Percentiles rank a stretch among this genome's conserved stretches.
Conservation (phyloP, 2,113 vertebrate species). For the Dasyurus viverrinus region DNA sequence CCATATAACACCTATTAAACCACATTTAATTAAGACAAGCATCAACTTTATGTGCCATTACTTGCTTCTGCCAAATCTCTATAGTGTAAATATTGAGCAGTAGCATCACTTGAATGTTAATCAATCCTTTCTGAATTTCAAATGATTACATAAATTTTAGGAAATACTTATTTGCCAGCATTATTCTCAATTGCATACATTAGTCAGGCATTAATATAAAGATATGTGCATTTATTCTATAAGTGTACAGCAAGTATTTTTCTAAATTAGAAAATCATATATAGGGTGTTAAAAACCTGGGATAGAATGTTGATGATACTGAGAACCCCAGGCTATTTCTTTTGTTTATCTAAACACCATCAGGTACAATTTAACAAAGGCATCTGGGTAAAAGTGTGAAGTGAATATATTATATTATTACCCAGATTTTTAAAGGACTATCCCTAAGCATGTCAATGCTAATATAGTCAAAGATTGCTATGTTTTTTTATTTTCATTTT, state of each 20-base stretch:
- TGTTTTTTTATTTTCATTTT: too few relatives aligned
- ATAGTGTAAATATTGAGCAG: constrained; percentile 89
- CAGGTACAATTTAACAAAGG: neutral
- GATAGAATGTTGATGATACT: neutral
- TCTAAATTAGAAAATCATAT: constrained; percentile 85
- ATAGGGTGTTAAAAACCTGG: constrained; percentile 70
- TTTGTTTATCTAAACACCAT: neutral
- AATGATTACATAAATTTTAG: constrained; percentile 88
- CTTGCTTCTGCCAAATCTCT: constrained; percentile 87
- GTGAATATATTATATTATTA: neutral
- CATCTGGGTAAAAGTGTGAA: neutral
- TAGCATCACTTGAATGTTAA: constrained; percentile 86
- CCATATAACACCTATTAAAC: constrained; percentile 85
- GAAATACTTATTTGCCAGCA: constrained; percentile 85
- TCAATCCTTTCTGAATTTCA: constrained; percentile 88
- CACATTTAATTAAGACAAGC: constrained; percentile 91
- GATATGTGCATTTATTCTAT: constrained; percentile 81
- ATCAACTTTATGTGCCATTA: constrained; percentile 87
- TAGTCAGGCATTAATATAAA: constrained; percentile 74
- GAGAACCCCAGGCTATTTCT: neutral
- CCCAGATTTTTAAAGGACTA: neutral
- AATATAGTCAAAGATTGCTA: neutral
- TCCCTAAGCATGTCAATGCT: neutral
- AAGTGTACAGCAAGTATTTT: constrained; percentile 74
- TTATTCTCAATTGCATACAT: constrained; percentile 68